Evolutionary conservation across 2,113 vertebrate genomes (phyloP).

Genomic region (Struthio camelus): DNA sequence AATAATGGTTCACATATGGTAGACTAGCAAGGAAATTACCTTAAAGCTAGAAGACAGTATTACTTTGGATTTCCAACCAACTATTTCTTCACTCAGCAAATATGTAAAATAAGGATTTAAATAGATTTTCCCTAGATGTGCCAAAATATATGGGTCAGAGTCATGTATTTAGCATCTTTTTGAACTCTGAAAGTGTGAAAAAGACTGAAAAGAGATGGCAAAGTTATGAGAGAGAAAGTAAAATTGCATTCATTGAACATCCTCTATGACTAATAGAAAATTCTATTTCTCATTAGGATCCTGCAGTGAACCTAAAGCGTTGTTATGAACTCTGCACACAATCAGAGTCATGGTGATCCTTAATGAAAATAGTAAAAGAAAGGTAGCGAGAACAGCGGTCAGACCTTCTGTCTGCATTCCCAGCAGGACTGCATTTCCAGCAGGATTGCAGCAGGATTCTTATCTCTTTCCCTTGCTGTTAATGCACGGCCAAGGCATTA

Average conservation of each 20-base stretch:
- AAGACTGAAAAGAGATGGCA: neutral
- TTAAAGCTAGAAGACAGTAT: neutral
- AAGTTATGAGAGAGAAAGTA: neutral
- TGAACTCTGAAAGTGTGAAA: neutral
- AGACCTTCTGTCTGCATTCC: neutral
- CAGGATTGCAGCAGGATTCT: no score
- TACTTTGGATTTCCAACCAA: neutral
- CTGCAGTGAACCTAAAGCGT: neutral
- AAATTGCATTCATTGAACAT: neutral
- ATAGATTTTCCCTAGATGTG: neutral
- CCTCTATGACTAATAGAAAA: neutral
- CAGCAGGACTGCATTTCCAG: no score
- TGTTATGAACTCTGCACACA: neutral
- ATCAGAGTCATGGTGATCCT: neutral
- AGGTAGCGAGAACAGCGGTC: neutral
- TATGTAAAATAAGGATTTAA: neutral
- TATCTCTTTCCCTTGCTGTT: neutral
- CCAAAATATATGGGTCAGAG: neutral
- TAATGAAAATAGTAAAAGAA: constrained; percentile 1
- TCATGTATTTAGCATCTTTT: neutral
- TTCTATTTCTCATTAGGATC: neutral
- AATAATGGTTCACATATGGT: neutral
- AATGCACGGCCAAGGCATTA: neutral
- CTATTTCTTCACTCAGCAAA: neutral
- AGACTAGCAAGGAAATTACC: neutral